These are phyloP conservation scores for Hydrozoanthus tunicans DNA, from an alignment of 64 coral and sea anemone genomes.

Conservation along the genomic window DNA sequence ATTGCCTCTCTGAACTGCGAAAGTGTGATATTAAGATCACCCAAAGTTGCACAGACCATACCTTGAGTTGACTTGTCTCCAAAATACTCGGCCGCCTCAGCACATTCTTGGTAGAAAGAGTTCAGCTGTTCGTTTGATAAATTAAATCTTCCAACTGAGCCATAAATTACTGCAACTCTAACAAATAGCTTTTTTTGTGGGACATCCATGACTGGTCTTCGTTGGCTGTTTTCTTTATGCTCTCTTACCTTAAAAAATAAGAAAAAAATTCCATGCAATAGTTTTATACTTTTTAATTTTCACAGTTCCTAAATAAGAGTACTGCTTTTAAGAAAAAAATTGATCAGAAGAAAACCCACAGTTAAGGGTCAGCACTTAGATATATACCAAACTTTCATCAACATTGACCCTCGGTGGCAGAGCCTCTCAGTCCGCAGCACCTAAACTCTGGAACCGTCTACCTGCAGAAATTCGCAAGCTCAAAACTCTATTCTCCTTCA, in stretches of 20 bases:
- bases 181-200: not conserved
- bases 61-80: not conserved
- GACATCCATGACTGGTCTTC: not conserved
- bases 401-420: too few species aligned
- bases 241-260: not conserved
- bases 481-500: too few species aligned
- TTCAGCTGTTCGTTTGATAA: not conserved
- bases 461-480: too few species aligned
- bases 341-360: too few species aligned
- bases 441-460: too few species aligned
- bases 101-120: not conserved
- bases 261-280: too few species aligned
- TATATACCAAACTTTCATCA: too few species aligned
- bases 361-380: too few species aligned
- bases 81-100: not conserved
- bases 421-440: too few species aligned
- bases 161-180: not conserved
- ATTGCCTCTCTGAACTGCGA: slow-evolving; percentile 4
- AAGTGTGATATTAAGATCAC: not conserved
- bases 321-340: too few species aligned
- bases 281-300: too few species aligned
- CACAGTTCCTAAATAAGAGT: too few species aligned
- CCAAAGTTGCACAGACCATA: not conserved
- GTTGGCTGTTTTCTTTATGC: not conserved
- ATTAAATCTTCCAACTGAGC: not conserved